Evolutionary conservation across 2,797 vertebrate species (phyloP).

Genomic region (Mergus octosetaceus): DNA sequence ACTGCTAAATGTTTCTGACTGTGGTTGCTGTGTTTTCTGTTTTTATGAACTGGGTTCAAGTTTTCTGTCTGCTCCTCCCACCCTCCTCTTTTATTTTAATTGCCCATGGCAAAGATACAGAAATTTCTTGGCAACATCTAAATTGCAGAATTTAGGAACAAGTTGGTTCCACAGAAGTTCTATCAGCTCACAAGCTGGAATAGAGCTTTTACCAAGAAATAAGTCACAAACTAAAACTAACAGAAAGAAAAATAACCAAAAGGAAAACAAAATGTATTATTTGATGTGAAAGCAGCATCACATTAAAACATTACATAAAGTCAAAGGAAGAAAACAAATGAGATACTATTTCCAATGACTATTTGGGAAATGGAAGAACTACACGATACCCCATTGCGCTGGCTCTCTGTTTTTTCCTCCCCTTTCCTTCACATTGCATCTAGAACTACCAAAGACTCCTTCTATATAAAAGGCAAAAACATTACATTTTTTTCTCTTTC

Average conservation of each 20-base stretch:
- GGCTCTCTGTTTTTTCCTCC: background rate
- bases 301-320: background rate
- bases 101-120: slow-evolving; percentile 65
- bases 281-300: background rate
- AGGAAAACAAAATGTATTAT: slow-evolving; percentile 4
- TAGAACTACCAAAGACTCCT: background rate
- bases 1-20: slow-evolving; percentile 62
- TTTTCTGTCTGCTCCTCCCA: background rate
- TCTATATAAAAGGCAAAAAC: background rate
- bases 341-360: background rate
- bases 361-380: background rate
- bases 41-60: slow-evolving; percentile 62
- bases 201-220: slow-evolving; percentile 37
- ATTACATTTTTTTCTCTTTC: background rate
- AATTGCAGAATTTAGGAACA: slow-evolving; percentile 59
- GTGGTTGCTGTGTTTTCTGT: slow-evolving; percentile 64
- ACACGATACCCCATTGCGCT: background rate
- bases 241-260: slow-evolving; percentile 9
- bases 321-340: background rate
- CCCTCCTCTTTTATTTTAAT: background rate
- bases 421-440: background rate
- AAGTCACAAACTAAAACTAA: slow-evolving; percentile 55
- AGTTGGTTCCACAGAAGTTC: slow-evolving; percentile 51
- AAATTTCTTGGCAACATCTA: slow-evolving; percentile 72
- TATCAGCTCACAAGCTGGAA: slow-evolving; percentile 26